These are phyloP conservation scores for Bos javanicus DNA, from an alignment of 2,113 vertebrate genomes.

Conservation along the genomic window DNA sequence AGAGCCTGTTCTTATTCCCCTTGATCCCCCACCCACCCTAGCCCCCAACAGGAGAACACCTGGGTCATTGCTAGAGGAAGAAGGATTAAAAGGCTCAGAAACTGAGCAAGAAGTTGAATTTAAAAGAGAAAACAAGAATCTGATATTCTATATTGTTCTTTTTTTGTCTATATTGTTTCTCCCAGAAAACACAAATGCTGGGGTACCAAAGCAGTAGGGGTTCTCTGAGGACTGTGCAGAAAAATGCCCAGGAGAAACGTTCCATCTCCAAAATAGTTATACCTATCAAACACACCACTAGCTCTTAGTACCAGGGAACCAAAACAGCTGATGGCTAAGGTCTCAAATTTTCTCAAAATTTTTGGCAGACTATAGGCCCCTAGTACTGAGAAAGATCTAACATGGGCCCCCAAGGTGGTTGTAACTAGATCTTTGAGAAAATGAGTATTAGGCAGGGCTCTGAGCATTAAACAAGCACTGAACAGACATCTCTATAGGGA, in stretches of 20 bases:
- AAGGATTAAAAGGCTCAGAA: background rate
- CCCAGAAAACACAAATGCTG: background rate
- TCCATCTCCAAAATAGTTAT: background rate
- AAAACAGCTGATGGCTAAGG: background rate
- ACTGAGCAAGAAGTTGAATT: background rate
- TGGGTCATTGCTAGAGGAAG: background rate
- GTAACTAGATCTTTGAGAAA: background rate
- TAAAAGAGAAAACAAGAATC: background rate
- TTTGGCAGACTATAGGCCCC: background rate
- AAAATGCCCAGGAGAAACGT: background rate
- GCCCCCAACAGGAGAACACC: background rate
- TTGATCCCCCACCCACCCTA: background rate
- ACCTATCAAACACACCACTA: too few species aligned
- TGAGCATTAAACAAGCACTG: background rate
- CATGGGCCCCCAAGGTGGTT: background rate
- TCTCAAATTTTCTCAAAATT: background rate
- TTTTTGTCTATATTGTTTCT: background rate
- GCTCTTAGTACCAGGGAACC: background rate
- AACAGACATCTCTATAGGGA: background rate
- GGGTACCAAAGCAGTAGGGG: background rate
- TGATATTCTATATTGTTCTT: background rate
- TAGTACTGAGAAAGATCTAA: background rate
- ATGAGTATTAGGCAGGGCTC: background rate
- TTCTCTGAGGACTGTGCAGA: background rate
- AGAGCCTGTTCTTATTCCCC: background rate